Conservation (phyloP, 1,140 invertebrate genomes). For the Lepidurus apus region DNA sequence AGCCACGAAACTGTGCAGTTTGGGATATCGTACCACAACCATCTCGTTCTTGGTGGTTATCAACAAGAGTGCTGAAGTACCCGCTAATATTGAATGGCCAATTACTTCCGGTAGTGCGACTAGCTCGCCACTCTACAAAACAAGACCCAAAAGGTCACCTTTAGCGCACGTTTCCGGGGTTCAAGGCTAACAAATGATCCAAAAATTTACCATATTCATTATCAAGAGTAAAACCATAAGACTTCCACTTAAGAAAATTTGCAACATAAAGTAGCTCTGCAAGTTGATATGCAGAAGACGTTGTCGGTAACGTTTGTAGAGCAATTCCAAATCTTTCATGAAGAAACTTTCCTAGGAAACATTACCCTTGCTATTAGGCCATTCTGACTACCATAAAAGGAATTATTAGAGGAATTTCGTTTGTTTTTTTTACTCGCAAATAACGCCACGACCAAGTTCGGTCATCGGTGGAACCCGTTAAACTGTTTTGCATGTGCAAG, state of each 20-base stretch:
- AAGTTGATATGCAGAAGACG: conserved; percentile 69
- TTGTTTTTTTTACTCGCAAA: conserved; percentile 39
- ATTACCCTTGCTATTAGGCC: conserved; percentile 24
- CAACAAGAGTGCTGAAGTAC: conserved; percentile 37
- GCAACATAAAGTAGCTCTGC: conserved; percentile 64
- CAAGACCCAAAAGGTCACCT: conserved; percentile 24
- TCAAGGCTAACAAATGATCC: too few relatives aligned
- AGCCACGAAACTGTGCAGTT: conserved; percentile 42
- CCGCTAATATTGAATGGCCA: conserved; percentile 35
- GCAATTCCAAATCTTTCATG: conserved; percentile 61
- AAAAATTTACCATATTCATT: conserved; percentile 46
- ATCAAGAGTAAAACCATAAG: conserved; percentile 56
- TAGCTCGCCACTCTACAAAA: conserved; percentile 29
- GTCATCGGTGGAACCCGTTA: conserved; percentile 37
- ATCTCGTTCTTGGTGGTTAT: conserved; percentile 40
- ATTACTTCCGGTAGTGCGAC: conserved; percentile 38
- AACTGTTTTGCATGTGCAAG: conserved; percentile 31
- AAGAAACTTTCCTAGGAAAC: conserved; percentile 64
- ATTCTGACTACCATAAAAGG: conserved; percentile 20
- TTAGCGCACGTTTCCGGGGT: background rate
- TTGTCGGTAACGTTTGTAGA: conserved; percentile 66
- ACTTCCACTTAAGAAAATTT: conserved; percentile 56
- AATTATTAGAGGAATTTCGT: conserved; percentile 12
- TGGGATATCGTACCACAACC: conserved; percentile 40
- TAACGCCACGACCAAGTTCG: conserved; percentile 42